Evolutionary conservation across 2,888 invertebrate genomes (phyloP), one percentile per base, ranked within the genome.

Genomic region (Dermolepida albohirtum): DNA sequence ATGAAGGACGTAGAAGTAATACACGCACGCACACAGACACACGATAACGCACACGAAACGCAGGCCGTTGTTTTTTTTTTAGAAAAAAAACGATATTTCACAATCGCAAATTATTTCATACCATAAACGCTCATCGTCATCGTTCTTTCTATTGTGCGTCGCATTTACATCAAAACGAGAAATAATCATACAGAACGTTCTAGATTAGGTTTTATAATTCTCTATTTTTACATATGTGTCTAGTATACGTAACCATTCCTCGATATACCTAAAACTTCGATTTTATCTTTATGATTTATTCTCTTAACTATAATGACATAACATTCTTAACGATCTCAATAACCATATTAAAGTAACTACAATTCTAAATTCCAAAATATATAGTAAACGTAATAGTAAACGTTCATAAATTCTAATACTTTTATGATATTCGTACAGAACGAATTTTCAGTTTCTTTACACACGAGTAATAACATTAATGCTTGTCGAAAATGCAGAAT

Each of bases 221-320:
- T 11, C 16, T 12, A 17, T 8, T 22, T 49, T 49, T 49, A 49
- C 49, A 49, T 49, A 49, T 49, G 49, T 7, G 10, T 5, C 34
- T 2, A 49, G 17, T 6, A 17, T 49, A 49, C 6, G 2, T 17
- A 49, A 17, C 16, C 11, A 49, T 49, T 16, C 10, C 16, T 7
- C 8, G 22, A 10, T 17, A 17, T 49, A 11, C 17, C 10, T 49
- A 17, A 49, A 29, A 29, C 34, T 51, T 29, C 27, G 51, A 51
- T 51, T 27, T 12, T 51, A 51, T 51, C 51, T 51, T 51, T 51
- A 51, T 51, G 51, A 51, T 51, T 29, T 51, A 51, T 51, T 27
- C 12, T 51, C 51, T 51, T 51, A 51, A 51, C 34, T 51, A 51
- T 29, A n/a, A 34, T 12, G n/a, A n/a, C 29, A 12, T 51, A 51